These are phyloP conservation scores for Platygyra sinensis DNA, from an alignment of 64 coral and sea anemone species.

Conservation along the genomic window DNA sequence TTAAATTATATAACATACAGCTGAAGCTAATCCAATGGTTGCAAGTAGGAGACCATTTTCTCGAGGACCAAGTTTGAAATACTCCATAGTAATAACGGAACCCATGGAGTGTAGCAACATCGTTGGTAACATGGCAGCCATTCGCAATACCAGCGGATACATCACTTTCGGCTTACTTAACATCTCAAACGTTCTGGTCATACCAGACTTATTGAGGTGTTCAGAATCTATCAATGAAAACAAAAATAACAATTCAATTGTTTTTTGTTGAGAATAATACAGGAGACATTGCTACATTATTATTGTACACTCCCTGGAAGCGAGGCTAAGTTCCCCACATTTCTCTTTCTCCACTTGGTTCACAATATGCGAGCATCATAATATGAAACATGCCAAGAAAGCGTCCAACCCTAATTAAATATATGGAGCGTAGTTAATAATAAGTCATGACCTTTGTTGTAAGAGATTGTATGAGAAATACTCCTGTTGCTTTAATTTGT, in stretches of 20 bases:
- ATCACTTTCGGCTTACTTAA: neutral
- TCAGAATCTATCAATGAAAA: neutral
- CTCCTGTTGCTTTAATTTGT: too few species aligned
- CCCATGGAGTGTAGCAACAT: neutral
- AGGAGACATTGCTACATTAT: too few species aligned
- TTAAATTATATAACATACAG: neutral
- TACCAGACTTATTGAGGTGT: neutral
- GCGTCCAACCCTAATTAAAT: too few species aligned
- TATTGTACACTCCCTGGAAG: too few species aligned
- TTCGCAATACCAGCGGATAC: neutral
- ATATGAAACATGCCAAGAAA: too few species aligned
- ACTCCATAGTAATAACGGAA: constrained; percentile 1
- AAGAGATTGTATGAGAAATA: too few species aligned
- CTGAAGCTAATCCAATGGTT: neutral
- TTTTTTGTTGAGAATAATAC: neutral
- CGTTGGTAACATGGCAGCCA: neutral
- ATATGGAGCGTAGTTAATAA: too few species aligned
- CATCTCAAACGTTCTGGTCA: neutral
- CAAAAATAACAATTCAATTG: neutral
- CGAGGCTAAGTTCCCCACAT: too few species aligned
- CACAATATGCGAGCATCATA: too few species aligned
- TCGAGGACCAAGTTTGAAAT: constrained; percentile 1
- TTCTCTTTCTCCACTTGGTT: too few species aligned
- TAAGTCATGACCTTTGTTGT: too few species aligned
- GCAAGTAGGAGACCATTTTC: constrained; percentile 5